phyloP scores from a whole-genome alignment of 2,888 invertebrate species.

The Torymus tubicola region DNA sequence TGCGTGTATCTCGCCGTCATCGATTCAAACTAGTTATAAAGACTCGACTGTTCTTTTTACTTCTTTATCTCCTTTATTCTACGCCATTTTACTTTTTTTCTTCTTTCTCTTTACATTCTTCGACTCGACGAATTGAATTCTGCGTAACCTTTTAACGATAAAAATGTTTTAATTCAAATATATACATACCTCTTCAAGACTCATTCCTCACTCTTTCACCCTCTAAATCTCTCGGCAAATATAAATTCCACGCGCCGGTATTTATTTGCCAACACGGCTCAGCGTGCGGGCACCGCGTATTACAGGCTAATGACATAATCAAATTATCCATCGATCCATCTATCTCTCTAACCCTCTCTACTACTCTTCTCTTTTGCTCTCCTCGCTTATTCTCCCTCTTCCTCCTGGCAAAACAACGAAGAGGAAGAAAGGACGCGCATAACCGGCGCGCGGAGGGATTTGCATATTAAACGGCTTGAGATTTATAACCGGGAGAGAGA shows the following conservation, averaged over 20 bases:
- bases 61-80: too few relatives aligned
- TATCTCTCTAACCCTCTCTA: not conserved
- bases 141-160: too few relatives aligned
- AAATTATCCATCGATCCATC: constrained; percentile 55
- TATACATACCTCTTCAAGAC: not conserved
- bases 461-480: constrained; percentile 76
- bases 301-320: constrained; percentile 57
- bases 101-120: not conserved
- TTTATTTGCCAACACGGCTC: constrained; percentile 18
- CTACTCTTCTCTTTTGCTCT: not conserved
- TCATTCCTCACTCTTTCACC: too few relatives aligned
- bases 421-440: constrained; percentile 21
- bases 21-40: constrained; percentile 24
- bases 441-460: constrained; percentile 66
- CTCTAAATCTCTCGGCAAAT: not conserved
- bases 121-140: too few relatives aligned
- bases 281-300: constrained; percentile 16
- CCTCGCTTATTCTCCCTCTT: not conserved
- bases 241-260: constrained; percentile 20
- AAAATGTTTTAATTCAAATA: too few relatives aligned
- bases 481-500: constrained; percentile 71
- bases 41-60: not conserved
- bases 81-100: not conserved
- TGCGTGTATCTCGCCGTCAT: constrained; percentile 22
- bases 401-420: not conserved